Percentiles rank a stretch among this genome's conserved stretches.
phyloP scores from a whole-genome alignment of 2,797 vertebrate genomes.

The Prionace glauca region DNA sequence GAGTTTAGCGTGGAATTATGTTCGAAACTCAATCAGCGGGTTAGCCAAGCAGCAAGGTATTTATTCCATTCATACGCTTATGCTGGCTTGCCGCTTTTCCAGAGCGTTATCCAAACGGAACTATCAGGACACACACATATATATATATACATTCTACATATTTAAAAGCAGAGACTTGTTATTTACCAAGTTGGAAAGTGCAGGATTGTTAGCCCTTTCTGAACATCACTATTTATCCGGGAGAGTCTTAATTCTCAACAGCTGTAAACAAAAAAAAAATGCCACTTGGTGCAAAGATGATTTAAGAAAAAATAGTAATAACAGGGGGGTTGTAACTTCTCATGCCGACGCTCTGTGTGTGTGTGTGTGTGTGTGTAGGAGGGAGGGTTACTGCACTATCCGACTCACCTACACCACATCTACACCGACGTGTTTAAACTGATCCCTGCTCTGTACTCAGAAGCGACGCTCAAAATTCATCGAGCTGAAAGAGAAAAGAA shows the following conservation, averaged over 20 bases:
- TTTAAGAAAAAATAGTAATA: background rate
- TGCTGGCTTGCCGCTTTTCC: background rate
- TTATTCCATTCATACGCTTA: background rate
- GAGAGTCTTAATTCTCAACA: background rate
- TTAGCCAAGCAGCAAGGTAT: background rate
- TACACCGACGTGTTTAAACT: background rate
- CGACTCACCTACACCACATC: background rate
- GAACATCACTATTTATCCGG: background rate
- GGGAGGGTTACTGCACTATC: background rate
- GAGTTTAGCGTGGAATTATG: background rate
- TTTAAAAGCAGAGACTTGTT: background rate
- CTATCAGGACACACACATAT: background rate
- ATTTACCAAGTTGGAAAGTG: slow-evolving; percentile 44
- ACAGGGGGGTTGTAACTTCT: background rate
- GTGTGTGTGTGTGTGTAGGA: too few species aligned
- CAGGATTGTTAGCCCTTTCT: slow-evolving; percentile 47
- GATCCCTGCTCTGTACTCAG: background rate
- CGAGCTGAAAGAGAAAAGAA: too few species aligned
- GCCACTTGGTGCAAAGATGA: background rate
- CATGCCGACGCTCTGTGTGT: background rate
- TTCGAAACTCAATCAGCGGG: background rate
- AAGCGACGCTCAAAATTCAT: background rate
- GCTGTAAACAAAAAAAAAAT: background rate
- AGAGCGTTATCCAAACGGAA: background rate
- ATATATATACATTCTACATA: too few species aligned